These are phyloP conservation scores for Formica exsecta DNA, from an alignment of 1,140 invertebrate genomes.

Conservation along the genomic window DNA sequence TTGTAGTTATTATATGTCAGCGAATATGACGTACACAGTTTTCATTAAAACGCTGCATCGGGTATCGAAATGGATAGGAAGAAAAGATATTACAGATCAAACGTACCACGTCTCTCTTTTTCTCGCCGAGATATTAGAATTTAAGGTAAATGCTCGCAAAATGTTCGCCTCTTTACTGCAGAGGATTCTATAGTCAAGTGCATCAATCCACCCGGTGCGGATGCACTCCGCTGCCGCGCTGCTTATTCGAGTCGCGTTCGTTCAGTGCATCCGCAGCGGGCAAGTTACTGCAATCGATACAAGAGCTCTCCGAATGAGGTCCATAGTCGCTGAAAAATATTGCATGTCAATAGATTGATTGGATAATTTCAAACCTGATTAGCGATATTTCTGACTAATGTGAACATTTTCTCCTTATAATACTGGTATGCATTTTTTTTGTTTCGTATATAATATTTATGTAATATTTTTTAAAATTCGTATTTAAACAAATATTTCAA, in stretches of 20 bases:
- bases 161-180: not conserved
- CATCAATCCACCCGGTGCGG: conserved; percentile 2
- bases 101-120: not conserved
- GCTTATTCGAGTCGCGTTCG: conserved; percentile 23
- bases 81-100: not conserved
- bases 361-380: not conserved
- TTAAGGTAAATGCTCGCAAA: conserved; percentile 40
- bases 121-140: conserved; percentile 15
- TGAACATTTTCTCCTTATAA: not conserved
- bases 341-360: not conserved
- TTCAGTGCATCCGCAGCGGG: not conserved
- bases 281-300: conserved; percentile 4
- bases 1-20: not conserved
- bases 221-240: conserved; percentile 11
- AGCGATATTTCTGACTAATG: too few species aligned
- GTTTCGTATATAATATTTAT: too few species aligned
- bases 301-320: not conserved
- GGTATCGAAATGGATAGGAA: not conserved
- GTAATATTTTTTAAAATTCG: not conserved
- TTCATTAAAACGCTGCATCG: not conserved
- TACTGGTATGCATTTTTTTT: not conserved
- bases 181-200: not conserved
- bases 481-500: not conserved
- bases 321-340: not conserved
- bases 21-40: not conserved